These are phyloP conservation scores for Monoplex corrugatus DNA, from an alignment of 2,888 invertebrate genomes.

Conservation along the genomic window DNA sequence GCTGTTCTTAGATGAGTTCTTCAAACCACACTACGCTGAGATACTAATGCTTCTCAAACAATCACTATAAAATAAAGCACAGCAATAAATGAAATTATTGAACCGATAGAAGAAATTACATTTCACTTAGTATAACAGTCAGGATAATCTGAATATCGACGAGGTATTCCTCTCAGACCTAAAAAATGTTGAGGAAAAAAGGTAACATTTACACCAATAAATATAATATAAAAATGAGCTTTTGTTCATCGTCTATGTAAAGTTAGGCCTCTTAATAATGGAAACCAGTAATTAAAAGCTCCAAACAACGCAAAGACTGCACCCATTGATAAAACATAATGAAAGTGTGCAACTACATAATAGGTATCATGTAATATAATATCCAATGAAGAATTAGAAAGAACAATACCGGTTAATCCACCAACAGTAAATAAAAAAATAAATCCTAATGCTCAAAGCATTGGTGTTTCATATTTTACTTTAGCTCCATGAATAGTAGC, in stretches of 20 bases:
- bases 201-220: constrained; percentile 90
- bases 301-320: constrained; percentile 90
- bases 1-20: constrained; percentile 54
- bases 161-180: constrained; percentile 88
- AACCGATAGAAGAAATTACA: constrained; percentile 65
- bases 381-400: constrained; percentile 89
- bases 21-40: constrained; percentile 62
- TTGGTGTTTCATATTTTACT: constrained; percentile 85
- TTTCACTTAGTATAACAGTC: constrained; percentile 83
- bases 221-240: constrained; percentile 87
- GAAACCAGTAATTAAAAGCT: constrained; percentile 88
- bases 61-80: constrained; percentile 66
- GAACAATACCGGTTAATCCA: constrained; percentile 83
- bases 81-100: constrained; percentile 62
- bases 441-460: constrained; percentile 88
- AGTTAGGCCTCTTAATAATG: constrained; percentile 86
- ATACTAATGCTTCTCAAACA: constrained; percentile 65
- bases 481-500: constrained; percentile 85
- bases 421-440: constrained; percentile 90
- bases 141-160: constrained; percentile 89
- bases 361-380: constrained; percentile 91
- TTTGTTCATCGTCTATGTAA: constrained; percentile 86
- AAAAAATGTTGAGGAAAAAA: constrained; percentile 91
- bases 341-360: constrained; percentile 92
- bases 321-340: constrained; percentile 91